A percentile compares a stretch with the other conserved stretches of the same genome.
phyloP scores from a whole-genome alignment of 2,797 vertebrate species.

The Malacoctenus gilli region DNA sequence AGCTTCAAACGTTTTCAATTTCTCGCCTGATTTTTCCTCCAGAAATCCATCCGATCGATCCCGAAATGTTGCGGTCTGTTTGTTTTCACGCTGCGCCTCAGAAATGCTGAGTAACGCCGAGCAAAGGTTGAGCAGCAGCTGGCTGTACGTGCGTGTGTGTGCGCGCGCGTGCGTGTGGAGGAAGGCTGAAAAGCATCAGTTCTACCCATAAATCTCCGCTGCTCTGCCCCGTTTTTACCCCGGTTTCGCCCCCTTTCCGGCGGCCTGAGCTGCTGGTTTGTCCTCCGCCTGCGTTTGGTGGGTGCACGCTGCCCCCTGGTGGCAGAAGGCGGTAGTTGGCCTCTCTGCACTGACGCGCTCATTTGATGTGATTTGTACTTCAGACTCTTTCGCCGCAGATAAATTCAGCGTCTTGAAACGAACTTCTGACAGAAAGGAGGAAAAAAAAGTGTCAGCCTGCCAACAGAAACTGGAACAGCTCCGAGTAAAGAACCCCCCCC shows the following conservation, averaged over 20 bases:
- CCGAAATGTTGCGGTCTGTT: too few species aligned
- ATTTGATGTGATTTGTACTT: background rate
- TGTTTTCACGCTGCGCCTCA: too few species aligned
- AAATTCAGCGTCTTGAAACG: background rate
- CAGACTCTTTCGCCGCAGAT: slow-evolving; percentile 1
- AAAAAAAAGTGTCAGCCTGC: background rate
- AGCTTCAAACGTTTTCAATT: too few species aligned
- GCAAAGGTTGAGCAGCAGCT: too few species aligned
- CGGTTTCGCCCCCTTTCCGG: too few species aligned
- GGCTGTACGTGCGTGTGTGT: too few species aligned
- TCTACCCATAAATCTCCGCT: background rate
- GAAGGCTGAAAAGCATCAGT: background rate
- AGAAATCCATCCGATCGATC: too few species aligned
- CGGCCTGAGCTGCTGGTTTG: too few species aligned
- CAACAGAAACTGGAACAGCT: slow-evolving; percentile 3
- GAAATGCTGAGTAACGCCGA: too few species aligned
- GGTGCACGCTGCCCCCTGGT: slow-evolving; percentile 54
- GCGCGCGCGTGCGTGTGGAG: too few species aligned
- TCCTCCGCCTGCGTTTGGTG: background rate
- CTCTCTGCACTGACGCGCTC: background rate
- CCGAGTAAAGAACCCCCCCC: background rate
- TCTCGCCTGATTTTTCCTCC: too few species aligned
- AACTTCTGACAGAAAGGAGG: background rate
- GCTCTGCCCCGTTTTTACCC: too few species aligned
- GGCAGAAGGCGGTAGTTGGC: background rate